A percentile compares a stretch with the other conserved stretches of the same genome.
phyloP scores from a whole-genome alignment of 2,113 vertebrate species.

The Clupea harengus region DNA sequence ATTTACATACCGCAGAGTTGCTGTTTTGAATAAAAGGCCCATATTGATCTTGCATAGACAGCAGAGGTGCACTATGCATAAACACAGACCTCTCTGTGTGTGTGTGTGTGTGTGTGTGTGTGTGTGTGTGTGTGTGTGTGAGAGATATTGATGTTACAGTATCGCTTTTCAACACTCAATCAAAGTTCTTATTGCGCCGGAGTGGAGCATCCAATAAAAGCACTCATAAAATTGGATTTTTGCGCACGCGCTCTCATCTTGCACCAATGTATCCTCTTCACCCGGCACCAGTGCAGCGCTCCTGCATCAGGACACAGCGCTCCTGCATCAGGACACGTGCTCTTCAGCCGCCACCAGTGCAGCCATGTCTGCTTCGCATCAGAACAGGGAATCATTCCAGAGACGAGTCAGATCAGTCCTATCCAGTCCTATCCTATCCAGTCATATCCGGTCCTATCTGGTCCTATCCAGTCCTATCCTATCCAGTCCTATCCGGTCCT shows the following conservation, averaged over 20 bases:
- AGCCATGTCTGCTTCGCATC: not conserved
- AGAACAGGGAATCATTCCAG: not conserved
- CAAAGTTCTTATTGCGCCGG: conserved; percentile 26
- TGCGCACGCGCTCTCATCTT: not conserved
- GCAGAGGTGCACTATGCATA: conserved; percentile 58
- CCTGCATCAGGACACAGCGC: not conserved
- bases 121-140: conserved; percentile 2
- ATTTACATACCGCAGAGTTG: conserved; percentile 59
- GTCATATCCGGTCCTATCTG: no score
- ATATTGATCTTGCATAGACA: conserved; percentile 60
- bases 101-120: not conserved
- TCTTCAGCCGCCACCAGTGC: not conserved
- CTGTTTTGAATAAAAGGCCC: conserved; percentile 66
- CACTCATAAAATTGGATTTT: conserved; percentile 43
- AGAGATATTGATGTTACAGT: conserved; percentile 49
- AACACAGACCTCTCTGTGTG: conserved; percentile 53
- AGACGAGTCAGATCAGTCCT: not conserved
- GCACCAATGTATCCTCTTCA: not conserved
- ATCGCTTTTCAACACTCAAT: conserved; percentile 50
- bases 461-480: no score
- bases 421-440: no score
- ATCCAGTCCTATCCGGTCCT: no score
- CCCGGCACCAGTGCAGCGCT: not conserved
- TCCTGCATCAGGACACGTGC: not conserved
- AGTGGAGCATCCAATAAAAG: conserved; percentile 42